Evolutionary conservation across 2,797 vertebrate species (phyloP), one percentile per base, ranked within the genome.

Genomic region (Bradypodion ventrale): DNA sequence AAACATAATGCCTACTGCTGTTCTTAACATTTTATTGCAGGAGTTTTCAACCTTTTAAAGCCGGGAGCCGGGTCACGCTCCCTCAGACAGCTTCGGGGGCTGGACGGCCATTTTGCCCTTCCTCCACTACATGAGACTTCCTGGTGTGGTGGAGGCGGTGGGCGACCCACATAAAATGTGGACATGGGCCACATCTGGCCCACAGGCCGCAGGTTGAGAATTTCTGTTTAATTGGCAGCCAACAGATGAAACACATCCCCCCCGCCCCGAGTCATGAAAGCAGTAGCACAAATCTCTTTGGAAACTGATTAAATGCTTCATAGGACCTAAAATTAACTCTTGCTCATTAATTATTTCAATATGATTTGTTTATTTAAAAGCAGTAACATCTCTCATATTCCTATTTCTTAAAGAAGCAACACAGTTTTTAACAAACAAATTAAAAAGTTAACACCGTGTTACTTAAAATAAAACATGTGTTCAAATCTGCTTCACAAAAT

Each of bases 151-250:
- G n/a, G n/a, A n/a, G n/a, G n/a, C n/a, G n/a, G n/a, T n/a, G n/a
- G n/a, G n/a, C n/a, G n/a, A n/a, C n/a, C n/a, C n/a, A n/a, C n/a
- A n/a, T n/a, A n/a, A n/a, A n/a, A n/a, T n/a, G n/a, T n/a, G n/a
- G n/a, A n/a, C n/a, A n/a, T n/a, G n/a, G n/a, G n/a, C n/a, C n/a
- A n/a, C n/a, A n/a, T n/a, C n/a, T n/a, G n/a, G n/a, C n/a, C n/a
- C n/a, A n/a, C n/a, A n/a, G n/a, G n/a, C n/a, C n/a, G n/a, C n/a
- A n/a, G n/a, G n/a, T n/a, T n/a, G n/a, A n/a, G n/a, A n/a, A n/a
- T n/a, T n/a, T n/a, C n/a, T n/a, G n/a, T n/a, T n/a, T n/a, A n/a
- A 75, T 80, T 83, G 81, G 70, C 76, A 78, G 63, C 60, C 40
- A 78, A 82, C 35, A 21, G 29, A 65, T 40, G 29, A 21, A 80